phyloP scores from a whole-genome alignment of 1,140 invertebrate species.

The Heliothis subflexa region DNA sequence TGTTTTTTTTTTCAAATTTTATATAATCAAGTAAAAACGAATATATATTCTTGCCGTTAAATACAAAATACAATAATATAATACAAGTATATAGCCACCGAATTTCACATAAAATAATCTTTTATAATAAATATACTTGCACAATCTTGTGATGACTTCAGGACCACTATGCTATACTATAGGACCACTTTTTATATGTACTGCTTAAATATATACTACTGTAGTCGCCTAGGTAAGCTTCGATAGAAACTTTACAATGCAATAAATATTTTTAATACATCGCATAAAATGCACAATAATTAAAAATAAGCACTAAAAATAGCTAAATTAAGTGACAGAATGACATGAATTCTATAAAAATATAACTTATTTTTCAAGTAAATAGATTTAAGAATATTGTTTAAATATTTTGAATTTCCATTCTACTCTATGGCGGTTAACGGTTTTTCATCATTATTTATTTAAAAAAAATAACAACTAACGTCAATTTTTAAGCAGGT shows the following conservation, averaged over 20 bases:
- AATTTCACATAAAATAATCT: neutral
- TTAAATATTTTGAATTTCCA: no score
- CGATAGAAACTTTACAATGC: slow-evolving; percentile 2
- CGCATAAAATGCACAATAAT: slow-evolving; percentile 39
- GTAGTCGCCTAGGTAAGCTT: slow-evolving; percentile 17
- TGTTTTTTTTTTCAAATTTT: neutral
- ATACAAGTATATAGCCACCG: slow-evolving; percentile 8
- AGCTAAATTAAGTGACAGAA: slow-evolving; percentile 28
- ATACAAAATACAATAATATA: neutral
- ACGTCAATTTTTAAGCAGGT: no score
- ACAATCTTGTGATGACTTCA: slow-evolving; percentile 35
- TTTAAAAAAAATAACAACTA: no score
- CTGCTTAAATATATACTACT: neutral
- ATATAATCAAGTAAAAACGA: neutral
- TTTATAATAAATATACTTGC: neutral
- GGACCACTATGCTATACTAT: slow-evolving; percentile 31
- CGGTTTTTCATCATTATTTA: no score
- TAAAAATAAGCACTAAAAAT: slow-evolving; percentile 21
- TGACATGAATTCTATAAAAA: slow-evolving; percentile 29
- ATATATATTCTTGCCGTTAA: neutral
- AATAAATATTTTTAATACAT: slow-evolving; percentile 24
- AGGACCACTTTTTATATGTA: slow-evolving; percentile 44
- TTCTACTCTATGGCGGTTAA: no score
- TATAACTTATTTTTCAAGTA: neutral
- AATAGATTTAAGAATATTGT: neutral